Evolutionary conservation across 2,113 vertebrate species (phyloP).

Genomic region (Cnemophilus loriae): DNA sequence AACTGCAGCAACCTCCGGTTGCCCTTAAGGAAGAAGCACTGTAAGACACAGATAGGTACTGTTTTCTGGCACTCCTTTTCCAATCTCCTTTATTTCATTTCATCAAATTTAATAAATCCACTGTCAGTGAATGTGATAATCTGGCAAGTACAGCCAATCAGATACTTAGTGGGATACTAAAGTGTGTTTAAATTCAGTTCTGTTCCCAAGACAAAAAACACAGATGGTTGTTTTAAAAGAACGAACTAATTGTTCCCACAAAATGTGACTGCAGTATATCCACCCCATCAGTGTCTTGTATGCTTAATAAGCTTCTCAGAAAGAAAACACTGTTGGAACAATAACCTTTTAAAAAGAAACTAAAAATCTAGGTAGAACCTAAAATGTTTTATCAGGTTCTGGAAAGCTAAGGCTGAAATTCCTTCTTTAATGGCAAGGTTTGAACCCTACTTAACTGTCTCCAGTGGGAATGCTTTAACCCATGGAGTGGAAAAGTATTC

Average conservation of each 20-base stretch:
- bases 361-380: neutral
- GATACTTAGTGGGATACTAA: neutral
- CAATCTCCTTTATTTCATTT: neutral
- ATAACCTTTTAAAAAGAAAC: neutral
- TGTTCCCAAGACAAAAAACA: neutral
- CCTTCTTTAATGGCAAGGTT: neutral
- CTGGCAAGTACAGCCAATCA: neutral
- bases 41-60: constrained; percentile 14
- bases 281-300: neutral
- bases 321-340: neutral
- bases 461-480: neutral
- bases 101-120: neutral
- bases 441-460: neutral
- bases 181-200: neutral
- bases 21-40: constrained; percentile 17
- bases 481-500: neutral
- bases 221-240: neutral
- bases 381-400: neutral
- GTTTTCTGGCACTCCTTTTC: constrained; percentile 1
- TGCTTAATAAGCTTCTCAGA: neutral
- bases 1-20: neutral
- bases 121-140: neutral
- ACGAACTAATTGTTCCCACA: neutral
- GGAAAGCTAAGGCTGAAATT: neutral
- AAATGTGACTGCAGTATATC: neutral